Evolutionary conservation across 2,113 vertebrate species (phyloP).

Genomic region (Crotalus tigris): DNA sequence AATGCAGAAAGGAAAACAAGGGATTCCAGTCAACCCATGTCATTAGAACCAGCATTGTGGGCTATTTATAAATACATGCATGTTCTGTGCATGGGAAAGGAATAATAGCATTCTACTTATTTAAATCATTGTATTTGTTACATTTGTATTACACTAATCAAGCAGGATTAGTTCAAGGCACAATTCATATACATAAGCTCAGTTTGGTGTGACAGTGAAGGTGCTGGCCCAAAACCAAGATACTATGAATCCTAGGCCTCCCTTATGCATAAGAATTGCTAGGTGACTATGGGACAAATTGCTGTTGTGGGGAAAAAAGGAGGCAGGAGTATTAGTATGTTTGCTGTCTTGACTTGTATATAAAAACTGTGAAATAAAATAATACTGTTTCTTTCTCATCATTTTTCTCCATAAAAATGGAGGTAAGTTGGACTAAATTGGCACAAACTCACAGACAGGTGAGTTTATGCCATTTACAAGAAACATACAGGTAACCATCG

Average conservation of each 20-base stretch:
- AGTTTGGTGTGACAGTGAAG: neutral
- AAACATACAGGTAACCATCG: neutral
- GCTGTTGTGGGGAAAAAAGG: neutral
- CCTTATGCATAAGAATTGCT: neutral
- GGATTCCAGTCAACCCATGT: neutral
- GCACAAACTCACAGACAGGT: neutral
- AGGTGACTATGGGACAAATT: neutral
- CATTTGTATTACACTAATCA: neutral
- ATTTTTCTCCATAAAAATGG: neutral
- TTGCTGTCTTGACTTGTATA: neutral
- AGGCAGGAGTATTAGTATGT: neutral
- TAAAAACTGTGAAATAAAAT: neutral
- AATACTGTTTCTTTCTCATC: neutral
- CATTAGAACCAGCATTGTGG: neutral
- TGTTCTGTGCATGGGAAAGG: neutral
- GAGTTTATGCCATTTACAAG: neutral
- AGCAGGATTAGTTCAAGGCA: neutral
- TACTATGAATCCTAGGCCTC: neutral
- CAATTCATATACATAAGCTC: neutral
- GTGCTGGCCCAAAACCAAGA: neutral
- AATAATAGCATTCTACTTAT: neutral
- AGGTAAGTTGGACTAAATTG: neutral
- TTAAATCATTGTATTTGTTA: neutral
- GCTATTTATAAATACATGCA: neutral
- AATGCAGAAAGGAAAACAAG: constrained; percentile 23